A percentile compares a stretch with the other conserved stretches of the same genome.
These are phyloP conservation scores for Diabrotica balteata DNA, from an alignment of 2,888 invertebrate genomes.

Conservation along the genomic window DNA sequence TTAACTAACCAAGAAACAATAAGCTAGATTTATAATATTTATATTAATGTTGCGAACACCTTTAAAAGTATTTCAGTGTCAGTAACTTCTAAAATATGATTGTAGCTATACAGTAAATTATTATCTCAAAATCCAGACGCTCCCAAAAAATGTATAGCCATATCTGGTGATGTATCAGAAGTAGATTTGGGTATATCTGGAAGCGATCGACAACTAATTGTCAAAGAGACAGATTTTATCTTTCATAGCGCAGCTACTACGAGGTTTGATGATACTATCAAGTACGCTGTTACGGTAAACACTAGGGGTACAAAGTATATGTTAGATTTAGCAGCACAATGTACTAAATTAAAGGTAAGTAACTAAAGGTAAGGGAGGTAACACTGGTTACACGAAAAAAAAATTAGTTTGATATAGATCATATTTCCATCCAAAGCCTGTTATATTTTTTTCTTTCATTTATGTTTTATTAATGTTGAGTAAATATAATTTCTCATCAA, in stretches of 20 bases:
- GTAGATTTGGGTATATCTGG: constrained; percentile 60
- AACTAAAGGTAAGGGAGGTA: not conserved
- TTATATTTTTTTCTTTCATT: too few species aligned
- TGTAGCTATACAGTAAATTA: constrained; percentile 80
- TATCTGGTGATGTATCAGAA: constrained; percentile 63
- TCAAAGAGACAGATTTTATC: constrained; percentile 66
- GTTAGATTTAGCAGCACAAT: constrained; percentile 50
- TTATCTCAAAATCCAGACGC: constrained; percentile 65
- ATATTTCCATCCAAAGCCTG: too few species aligned
- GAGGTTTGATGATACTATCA: constrained; percentile 71
- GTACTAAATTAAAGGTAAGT: constrained; percentile 60
- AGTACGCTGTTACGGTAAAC: constrained; percentile 70
- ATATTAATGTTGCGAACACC: too few species aligned
- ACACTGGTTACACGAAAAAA: too few species aligned
- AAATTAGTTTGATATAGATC: too few species aligned
- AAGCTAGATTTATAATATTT: too few species aligned
- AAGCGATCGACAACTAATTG: constrained; percentile 60
- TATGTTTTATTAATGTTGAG: too few species aligned
- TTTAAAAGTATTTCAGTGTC: too few species aligned
- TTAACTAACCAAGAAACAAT: too few species aligned
- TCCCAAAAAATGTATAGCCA: constrained; percentile 63
- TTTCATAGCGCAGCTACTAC: constrained; percentile 80
- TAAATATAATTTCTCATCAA: too few species aligned
- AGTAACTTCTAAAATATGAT: constrained; percentile 34
- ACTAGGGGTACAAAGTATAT: constrained; percentile 60